Evolutionary conservation across 2,888 invertebrate genomes (phyloP).

Genomic region (Molanna angustata): DNA sequence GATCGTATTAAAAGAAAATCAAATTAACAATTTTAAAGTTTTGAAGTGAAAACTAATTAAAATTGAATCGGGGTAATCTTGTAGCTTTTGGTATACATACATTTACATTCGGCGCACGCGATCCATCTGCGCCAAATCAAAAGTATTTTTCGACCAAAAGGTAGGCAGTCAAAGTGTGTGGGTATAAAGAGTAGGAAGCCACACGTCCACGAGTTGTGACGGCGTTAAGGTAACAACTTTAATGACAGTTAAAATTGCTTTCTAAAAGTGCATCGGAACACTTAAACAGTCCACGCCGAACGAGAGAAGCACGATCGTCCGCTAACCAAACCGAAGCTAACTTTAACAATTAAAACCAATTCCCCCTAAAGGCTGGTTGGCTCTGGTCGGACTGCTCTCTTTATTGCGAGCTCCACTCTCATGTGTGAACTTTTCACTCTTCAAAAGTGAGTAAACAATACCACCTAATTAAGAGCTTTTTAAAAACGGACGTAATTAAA

Average conservation of each 20-base stretch:
- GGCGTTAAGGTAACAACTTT: constrained; percentile 15
- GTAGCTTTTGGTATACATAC: no score
- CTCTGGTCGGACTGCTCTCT: constrained; percentile 1
- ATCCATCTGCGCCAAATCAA: neutral
- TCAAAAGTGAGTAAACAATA: no score
- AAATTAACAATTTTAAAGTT: no score
- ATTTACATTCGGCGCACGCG: no score
- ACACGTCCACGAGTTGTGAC: neutral
- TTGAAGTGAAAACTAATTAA: no score
- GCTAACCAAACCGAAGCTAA: constrained; percentile 1
- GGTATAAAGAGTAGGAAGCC: no score
- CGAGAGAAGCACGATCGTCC: neutral
- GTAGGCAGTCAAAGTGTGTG: neutral
- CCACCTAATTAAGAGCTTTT: no score
- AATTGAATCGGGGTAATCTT: no score
- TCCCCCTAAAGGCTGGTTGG: no score
- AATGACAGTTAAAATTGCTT: constrained; percentile 30
- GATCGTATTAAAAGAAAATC: no score
- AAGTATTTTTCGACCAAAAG: neutral
- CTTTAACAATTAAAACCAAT: constrained; percentile 11
- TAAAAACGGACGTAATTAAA: no score
- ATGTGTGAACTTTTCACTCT: neutral
- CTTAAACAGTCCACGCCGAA: constrained; percentile 17
- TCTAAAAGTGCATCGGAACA: constrained; percentile 22
- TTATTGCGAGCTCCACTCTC: neutral